Base-by-base conservation (phyloP, 1,140 invertebrate species). In the Goniozus legneri region DNA sequence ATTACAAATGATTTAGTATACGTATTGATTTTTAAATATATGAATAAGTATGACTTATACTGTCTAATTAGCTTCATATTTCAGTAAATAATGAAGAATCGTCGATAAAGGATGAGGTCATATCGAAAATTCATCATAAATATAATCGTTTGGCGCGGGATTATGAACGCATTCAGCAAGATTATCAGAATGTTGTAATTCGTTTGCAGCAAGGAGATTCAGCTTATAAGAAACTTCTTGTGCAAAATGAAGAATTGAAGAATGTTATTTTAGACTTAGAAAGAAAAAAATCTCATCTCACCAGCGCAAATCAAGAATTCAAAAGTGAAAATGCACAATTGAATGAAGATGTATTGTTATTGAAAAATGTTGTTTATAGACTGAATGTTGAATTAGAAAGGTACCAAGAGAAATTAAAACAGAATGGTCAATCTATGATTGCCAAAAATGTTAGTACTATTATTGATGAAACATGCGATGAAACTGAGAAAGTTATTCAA, bases 281-380 rank as follows among this genome's bases (percentile, higher is more conserved):
- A 48, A 44, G 56, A 36, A 60, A 67, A n/a, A 64, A 54, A 35
- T 48, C 49, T 8, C 49, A 46, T 59, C 20, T 65, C 16, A 10
- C 54, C 1, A 52, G 44, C 10, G 47, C 43, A 8, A 56, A 78
- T 18, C 54, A 67, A 35, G 60, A 49, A 19, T 54, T 78, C 21
- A 72, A 74, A 19, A 61, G 61, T 3, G 72, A 78, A 30, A 85
- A 83, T 60, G 54, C 64, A 37, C 76, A 80, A 24, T 59, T 82
- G 3, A 65, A 64, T 16, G 77, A 82, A 56, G 85, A 87, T 61
- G 65, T 85, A 30, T 65, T 73, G 14, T 80, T 87, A 69, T 60
- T 86, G 3, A 87, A 87, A 66, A 83, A 79, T 31, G 74, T 87
- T 0, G 78, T 87, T 45, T 85, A 81, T 58, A 76, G 79, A 7